A percentile compares a stretch with the other conserved stretches of the same genome.
These are phyloP conservation scores for Caranx melampygus DNA, from an alignment of 2,113 vertebrate genomes.

Conservation along the genomic window DNA sequence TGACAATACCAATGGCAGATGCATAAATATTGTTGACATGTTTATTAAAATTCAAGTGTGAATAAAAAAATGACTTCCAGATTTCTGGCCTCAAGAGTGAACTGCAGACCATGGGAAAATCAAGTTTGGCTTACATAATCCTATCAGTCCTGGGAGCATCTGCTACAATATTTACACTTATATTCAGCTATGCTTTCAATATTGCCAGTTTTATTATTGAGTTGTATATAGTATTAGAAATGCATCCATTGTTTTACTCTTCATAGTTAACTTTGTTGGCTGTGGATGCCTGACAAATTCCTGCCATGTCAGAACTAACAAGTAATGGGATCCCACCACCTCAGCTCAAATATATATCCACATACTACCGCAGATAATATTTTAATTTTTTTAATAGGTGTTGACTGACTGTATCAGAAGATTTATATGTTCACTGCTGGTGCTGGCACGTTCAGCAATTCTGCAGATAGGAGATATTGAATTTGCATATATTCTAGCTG, in stretches of 20 bases:
- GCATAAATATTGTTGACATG: no score
- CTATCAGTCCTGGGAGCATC: neutral
- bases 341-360: neutral
- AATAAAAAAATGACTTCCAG: no score
- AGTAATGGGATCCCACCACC: neutral
- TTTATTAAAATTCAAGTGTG: no score
- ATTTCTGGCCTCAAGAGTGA: no score
- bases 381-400: constrained; percentile 6
- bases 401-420: neutral
- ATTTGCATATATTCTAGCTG: neutral
- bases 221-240: constrained; percentile 17
- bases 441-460: constrained; percentile 1
- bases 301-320: neutral
- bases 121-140: no score
- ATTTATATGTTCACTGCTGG: neutral
- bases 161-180: constrained; percentile 1
- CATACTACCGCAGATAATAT: constrained; percentile 16
- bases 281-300: neutral
- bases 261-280: neutral
- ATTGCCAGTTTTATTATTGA: neutral
- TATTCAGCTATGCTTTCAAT: neutral
- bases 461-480: neutral
- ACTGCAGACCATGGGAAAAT: no score
- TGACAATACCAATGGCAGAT: no score
- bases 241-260: neutral